Evolutionary conservation across 2,888 invertebrate species (phyloP), one percentile per base, ranked within the genome.

Genomic region (Yponomeuta sedellus): DNA sequence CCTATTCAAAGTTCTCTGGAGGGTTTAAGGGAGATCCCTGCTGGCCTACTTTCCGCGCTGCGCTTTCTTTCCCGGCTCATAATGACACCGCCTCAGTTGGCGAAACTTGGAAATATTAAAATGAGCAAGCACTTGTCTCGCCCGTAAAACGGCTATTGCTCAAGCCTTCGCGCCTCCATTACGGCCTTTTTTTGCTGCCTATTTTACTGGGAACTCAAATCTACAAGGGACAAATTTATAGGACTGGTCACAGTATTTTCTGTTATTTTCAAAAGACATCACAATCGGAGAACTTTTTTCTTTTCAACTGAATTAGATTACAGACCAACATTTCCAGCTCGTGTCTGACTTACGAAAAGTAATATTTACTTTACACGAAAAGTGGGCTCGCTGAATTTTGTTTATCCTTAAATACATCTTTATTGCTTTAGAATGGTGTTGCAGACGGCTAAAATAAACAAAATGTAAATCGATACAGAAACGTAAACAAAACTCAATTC

Each of bases 101-200:
- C 77, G 76, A 81, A 88, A 86, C 79, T 86, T 85, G 86, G 82
- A 82, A 87, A 86, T 89, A 90, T 90, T 90, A 91, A 90, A 91
- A 90, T 88, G 89, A 88, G 85, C 86, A 81, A 86, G 87, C 85
- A 86, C 88, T 89, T 87, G 87, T 86, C 85, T 83, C 85, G 79
- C 77, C 74, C 79, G 83, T 82, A 81, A 88, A 87, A 81, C 83
- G 82, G 78, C 82, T 74, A 82, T 83, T 80, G 82, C 83, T 85
- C 81, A 81, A 77, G 82, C 81, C 77, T 81, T 86, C 77, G 77
- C 85, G 83, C 82, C 83, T 83, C 77, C 77, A 74, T 74, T 75
- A 69, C 73, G 75, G 75, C 6, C 34, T 34, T 61, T 61, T 61
- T 22, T 61, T 61, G 22, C 34, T n/a, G 12, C 44, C 44, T 52